phyloP scores from a whole-genome alignment of 2,888 invertebrate genomes.

The Meloe dianella region DNA sequence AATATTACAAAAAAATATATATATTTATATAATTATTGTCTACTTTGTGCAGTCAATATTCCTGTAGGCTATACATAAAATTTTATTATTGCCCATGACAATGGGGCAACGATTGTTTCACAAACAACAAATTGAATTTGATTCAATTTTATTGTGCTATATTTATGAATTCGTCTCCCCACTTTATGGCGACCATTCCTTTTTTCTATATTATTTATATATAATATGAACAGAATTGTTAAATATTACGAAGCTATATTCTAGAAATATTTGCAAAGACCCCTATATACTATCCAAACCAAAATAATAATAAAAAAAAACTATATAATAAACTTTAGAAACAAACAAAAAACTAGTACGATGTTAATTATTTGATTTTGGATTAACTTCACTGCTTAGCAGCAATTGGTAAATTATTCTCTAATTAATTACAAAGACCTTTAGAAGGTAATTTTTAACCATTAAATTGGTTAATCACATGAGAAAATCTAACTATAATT shows the following conservation, averaged over 20 bases:
- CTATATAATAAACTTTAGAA: slow-evolving; percentile 35
- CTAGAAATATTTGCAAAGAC: slow-evolving; percentile 54
- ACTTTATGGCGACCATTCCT: slow-evolving; percentile 33
- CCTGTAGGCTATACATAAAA: background rate
- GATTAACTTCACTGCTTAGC: slow-evolving; percentile 54
- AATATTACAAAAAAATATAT: no score
- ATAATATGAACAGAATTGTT: slow-evolving; percentile 48
- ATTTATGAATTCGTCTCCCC: background rate
- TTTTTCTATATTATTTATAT: slow-evolving; percentile 38
- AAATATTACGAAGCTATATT: slow-evolving; percentile 41
- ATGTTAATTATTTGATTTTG: slow-evolving; percentile 44
- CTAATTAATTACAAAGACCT: slow-evolving; percentile 50
- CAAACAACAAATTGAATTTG: background rate
- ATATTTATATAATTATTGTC: slow-evolving; percentile 53
- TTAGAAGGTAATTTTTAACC: slow-evolving; percentile 53
- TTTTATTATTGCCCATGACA: background rate
- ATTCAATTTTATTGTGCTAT: background rate
- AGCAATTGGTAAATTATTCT: slow-evolving; percentile 49
- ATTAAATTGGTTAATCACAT: slow-evolving; percentile 54
- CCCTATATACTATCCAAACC: slow-evolving; percentile 56
- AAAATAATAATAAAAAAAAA: slow-evolving; percentile 38
- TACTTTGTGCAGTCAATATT: slow-evolving; percentile 57
- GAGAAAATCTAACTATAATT: slow-evolving; percentile 40
- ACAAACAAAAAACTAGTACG: slow-evolving; percentile 51
- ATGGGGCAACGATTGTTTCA: background rate